These are phyloP conservation scores for Synergus laeviventris DNA, from an alignment of 2,888 invertebrate genomes.

Conservation along the genomic window DNA sequence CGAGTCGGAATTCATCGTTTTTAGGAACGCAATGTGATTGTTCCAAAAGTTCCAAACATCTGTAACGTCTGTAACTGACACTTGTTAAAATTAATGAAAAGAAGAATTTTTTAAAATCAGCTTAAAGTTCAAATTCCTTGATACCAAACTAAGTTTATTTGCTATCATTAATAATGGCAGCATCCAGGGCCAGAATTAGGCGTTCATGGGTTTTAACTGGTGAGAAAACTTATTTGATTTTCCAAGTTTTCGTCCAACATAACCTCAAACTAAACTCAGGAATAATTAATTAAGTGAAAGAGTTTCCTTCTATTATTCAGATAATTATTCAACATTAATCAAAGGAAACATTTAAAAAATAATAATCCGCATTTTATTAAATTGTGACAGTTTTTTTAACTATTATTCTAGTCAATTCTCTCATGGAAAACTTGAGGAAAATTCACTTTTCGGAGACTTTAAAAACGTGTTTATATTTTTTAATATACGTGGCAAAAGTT, in stretches of 20 bases:
- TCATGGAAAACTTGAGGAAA: no score
- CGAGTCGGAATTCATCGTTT: neutral
- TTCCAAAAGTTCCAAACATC: neutral
- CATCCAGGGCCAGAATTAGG: neutral
- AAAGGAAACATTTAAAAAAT: neutral
- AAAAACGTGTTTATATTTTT: no score
- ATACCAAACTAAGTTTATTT: neutral
- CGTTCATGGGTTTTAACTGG: neutral
- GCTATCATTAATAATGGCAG: neutral
- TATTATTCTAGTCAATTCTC: no score
- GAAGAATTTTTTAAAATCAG: neutral
- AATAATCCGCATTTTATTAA: neutral
- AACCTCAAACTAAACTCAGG: neutral
- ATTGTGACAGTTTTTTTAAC: neutral
- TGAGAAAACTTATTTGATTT: neutral
- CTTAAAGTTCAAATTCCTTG: neutral
- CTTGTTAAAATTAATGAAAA: neutral
- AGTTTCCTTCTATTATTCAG: neutral
- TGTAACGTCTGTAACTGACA: conserved; percentile 1
- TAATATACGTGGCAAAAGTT: no score
- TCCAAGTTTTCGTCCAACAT: neutral
- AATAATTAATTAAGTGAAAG: neutral
- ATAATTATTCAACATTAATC: neutral
- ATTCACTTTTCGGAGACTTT: no score
- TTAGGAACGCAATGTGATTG: neutral